Evolutionary conservation across 2,113 vertebrate species (phyloP).

Genomic region (Chloebia gouldiae): DNA sequence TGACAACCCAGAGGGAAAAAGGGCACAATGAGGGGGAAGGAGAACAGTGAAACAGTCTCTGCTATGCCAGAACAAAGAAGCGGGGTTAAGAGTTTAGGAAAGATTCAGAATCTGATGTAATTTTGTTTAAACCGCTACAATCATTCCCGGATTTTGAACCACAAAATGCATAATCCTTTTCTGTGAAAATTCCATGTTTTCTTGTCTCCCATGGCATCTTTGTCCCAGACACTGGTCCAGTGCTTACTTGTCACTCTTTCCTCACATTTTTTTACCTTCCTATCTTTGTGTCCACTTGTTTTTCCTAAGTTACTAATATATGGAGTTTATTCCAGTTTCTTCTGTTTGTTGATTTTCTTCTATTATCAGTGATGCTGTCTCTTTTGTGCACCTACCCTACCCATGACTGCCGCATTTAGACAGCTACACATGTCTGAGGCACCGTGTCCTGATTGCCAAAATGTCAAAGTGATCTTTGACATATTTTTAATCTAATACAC

Average conservation of each 20-base stretch:
- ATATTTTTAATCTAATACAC: not conserved
- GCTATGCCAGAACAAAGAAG: not conserved
- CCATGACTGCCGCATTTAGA: not conserved
- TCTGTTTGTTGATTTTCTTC: not conserved
- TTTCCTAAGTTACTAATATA: not conserved
- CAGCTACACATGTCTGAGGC: not conserved
- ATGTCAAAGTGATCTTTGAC: conserved; percentile 15
- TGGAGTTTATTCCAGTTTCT: not conserved
- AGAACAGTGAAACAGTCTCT: not conserved
- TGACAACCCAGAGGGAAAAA: not conserved
- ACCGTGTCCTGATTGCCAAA: not conserved
- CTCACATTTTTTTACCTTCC: not conserved
- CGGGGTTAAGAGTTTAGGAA: not conserved
- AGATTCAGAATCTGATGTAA: not conserved
- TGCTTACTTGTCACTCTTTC: not conserved
- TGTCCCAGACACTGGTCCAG: not conserved
- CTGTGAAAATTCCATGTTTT: not conserved
- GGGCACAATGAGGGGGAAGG: not conserved
- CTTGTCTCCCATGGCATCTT: not conserved
- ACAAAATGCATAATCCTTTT: not conserved
- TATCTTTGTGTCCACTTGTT: not conserved
- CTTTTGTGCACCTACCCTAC: not conserved
- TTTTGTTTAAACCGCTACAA: not conserved
- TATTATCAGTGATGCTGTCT: not conserved
- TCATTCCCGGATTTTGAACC: not conserved